Conservation (phyloP, 2,797 vertebrate species). For the Anguilla anguilla region DNA sequence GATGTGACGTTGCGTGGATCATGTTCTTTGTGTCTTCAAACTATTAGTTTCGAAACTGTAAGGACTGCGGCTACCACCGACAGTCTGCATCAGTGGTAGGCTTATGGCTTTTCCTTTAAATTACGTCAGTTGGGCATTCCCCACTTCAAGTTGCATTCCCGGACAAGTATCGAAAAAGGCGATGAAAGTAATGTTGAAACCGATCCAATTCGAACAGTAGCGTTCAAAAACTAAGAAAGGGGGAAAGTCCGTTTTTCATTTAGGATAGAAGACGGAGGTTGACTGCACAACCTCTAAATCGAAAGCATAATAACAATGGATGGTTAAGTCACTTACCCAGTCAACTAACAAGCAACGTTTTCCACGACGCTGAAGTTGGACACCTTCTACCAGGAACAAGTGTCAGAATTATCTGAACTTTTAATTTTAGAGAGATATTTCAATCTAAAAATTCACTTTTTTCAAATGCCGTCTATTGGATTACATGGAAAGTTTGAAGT, state of each 20-base stretch:
- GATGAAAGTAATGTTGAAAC: background rate
- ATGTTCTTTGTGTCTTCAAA: too few relatives aligned
- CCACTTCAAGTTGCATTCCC: slow-evolving; percentile 7
- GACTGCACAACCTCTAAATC: background rate
- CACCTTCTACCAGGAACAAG: too few relatives aligned
- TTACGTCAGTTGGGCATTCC: slow-evolving; percentile 33
- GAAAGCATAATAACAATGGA: slow-evolving; percentile 26
- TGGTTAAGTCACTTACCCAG: slow-evolving; percentile 24
- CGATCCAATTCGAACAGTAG: background rate
- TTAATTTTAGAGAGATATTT: too few relatives aligned
- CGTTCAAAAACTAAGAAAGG: background rate
- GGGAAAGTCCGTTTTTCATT: background rate
- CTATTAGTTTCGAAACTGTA: too few relatives aligned
- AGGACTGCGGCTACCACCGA: too few relatives aligned
- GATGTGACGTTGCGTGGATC: too few relatives aligned
- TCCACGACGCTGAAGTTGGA: too few relatives aligned
- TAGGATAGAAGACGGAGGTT: slow-evolving; percentile 12
- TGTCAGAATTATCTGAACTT: too few relatives aligned
- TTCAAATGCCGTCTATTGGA: too few relatives aligned
- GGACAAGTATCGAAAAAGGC: background rate
- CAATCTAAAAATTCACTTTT: too few relatives aligned
- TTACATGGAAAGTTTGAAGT: too few relatives aligned
- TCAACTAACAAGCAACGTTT: background rate
- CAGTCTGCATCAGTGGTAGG: too few relatives aligned
- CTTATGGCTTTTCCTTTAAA: slow-evolving; percentile 12